Conservation (phyloP, 2,113 vertebrate genomes). For the Actenoides lindsayi region DNA sequence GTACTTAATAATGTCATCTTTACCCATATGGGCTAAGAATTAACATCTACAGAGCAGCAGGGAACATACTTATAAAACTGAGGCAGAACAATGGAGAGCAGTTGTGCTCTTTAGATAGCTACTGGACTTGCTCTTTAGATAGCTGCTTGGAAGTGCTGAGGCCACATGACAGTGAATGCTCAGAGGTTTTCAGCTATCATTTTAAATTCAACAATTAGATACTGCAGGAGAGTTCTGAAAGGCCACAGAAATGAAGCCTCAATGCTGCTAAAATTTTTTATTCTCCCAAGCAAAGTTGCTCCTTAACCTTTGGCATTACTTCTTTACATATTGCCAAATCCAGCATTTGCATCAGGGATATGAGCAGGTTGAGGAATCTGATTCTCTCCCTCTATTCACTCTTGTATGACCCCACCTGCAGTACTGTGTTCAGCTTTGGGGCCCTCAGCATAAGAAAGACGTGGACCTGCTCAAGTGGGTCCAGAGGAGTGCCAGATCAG, state of each 20-base stretch:
- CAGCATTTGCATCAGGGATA: not conserved
- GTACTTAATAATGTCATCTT: slow-evolving; percentile 3
- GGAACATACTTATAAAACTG: not conserved
- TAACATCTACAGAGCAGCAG: slow-evolving; percentile 1
- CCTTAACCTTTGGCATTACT: not conserved
- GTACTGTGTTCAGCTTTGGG: not conserved
- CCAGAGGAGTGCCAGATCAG: not conserved
- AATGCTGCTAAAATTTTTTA: not conserved
- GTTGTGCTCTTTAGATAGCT: not conserved
- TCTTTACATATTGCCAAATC: not conserved
- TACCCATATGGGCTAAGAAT: not conserved
- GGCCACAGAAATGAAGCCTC: not conserved
- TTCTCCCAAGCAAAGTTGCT: not conserved
- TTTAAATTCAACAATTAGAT: not conserved
- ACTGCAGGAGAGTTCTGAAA: not conserved
- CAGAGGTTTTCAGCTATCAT: not conserved
- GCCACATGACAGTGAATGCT: not conserved
- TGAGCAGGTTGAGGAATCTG: not conserved
- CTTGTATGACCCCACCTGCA: not conserved
- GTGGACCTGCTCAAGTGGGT: not conserved
- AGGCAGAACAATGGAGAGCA: not conserved
- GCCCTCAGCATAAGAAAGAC: not conserved
- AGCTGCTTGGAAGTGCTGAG: not conserved
- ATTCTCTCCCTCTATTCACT: not conserved
- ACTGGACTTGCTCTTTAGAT: not conserved